phyloP scores from a whole-genome alignment of 2,113 vertebrate genomes.

The Anoura caudifer region DNA sequence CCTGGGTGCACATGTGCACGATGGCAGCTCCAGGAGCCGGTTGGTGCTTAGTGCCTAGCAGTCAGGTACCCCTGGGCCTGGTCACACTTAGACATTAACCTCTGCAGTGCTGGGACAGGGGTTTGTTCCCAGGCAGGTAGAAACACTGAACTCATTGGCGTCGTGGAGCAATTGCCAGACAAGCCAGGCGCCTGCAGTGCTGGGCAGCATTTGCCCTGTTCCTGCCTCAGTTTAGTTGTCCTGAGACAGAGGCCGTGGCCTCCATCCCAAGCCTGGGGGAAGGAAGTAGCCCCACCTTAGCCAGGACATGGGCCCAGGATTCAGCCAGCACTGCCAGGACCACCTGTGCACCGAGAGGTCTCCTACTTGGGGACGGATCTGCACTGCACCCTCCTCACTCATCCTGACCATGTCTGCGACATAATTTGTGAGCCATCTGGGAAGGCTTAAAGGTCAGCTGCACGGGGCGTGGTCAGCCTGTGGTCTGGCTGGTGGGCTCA shows the following conservation, averaged over 20 bases:
- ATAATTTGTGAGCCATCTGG: background rate
- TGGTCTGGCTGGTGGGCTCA: background rate
- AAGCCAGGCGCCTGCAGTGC: background rate
- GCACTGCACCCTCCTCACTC: too few relatives aligned
- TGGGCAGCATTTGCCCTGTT: background rate
- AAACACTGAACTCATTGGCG: background rate
- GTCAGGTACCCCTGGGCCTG: background rate
- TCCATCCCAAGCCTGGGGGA: background rate
- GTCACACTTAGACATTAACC: background rate
- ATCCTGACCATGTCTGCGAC: too few relatives aligned
- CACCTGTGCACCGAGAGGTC: background rate
- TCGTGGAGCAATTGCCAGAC: too few relatives aligned
- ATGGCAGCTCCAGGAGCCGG: rapidly evolving
- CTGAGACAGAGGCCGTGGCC: background rate
- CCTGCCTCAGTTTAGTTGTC: background rate
- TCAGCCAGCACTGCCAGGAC: rapidly evolving
- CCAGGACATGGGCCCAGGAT: background rate
- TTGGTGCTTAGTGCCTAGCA: background rate
- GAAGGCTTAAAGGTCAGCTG: too few relatives aligned
- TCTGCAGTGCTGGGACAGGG: background rate
- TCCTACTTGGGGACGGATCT: background rate
- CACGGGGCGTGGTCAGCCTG: background rate
- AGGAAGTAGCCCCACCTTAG: rapidly evolving
- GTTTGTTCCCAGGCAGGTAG: background rate
- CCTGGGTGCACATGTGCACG: rapidly evolving